Percentiles rank a stretch among this genome's conserved stretches.
Evolutionary conservation across 2,888 invertebrate species (phyloP).

Genomic region (Himalopsyche anomala): DNA sequence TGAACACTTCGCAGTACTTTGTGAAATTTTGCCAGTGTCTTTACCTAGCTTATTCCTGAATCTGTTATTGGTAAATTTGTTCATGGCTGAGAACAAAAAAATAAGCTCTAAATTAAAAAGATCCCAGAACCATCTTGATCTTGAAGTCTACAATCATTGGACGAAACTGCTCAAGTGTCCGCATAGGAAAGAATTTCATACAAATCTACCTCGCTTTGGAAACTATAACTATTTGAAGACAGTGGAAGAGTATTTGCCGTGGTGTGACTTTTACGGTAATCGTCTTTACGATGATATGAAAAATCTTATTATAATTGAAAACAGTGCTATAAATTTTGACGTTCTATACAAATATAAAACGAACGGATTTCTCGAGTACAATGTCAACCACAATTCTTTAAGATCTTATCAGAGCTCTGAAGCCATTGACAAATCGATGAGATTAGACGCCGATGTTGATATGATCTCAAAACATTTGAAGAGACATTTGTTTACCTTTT

Average conservation of each 20-base stretch:
- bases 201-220: neutral
- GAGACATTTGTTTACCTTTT: slow-evolving; percentile 52
- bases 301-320: slow-evolving; percentile 49
- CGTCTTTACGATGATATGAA: slow-evolving; percentile 55
- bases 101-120: slow-evolving; percentile 59
- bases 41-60: slow-evolving; percentile 80
- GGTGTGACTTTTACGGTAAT: slow-evolving; percentile 56
- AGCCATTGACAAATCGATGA: slow-evolving; percentile 47
- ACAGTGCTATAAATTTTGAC: slow-evolving; percentile 44
- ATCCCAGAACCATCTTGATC: slow-evolving; percentile 50
- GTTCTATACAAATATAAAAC: slow-evolving; percentile 46
- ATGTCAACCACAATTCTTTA: slow-evolving; percentile 53
- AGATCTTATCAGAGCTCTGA: neutral
- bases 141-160: slow-evolving; percentile 49
- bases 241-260: slow-evolving; percentile 50
- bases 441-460: slow-evolving; percentile 15
- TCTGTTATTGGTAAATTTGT: slow-evolving; percentile 74
- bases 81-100: slow-evolving; percentile 18
- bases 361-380: slow-evolving; percentile 58
- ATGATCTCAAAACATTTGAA: slow-evolving; percentile 31
- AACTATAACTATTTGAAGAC: slow-evolving; percentile 46
- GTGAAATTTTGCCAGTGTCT: slow-evolving; percentile 80
- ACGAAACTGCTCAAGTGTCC: slow-evolving; percentile 47
- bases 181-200: slow-evolving; percentile 35
- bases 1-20: slow-evolving; percentile 80